phyloP scores from a whole-genome alignment of 2,888 invertebrate species.

The Hydrotaea diabolus region DNA sequence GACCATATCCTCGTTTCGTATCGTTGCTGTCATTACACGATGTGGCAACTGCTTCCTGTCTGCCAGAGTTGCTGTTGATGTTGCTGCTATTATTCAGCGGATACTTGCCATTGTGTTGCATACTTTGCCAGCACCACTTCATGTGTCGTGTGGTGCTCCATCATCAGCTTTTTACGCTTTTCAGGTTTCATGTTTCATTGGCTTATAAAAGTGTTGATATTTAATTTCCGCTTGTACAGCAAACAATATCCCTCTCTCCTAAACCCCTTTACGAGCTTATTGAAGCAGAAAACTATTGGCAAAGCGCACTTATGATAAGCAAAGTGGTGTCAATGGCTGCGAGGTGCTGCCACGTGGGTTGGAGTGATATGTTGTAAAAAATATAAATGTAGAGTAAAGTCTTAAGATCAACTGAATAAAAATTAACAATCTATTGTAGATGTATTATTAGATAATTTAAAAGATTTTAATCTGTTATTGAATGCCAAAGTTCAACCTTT shows the following conservation, averaged over 20 bases:
- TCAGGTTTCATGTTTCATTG: conserved; percentile 22
- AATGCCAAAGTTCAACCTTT: no score
- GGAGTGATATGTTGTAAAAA: no score
- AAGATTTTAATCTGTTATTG: no score
- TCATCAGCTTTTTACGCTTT: background rate
- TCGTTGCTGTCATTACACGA: background rate
- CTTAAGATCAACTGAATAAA: no score
- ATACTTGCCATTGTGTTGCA: background rate
- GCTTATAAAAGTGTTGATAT: conserved; percentile 42
- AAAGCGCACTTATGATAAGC: background rate
- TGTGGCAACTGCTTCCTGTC: background rate
- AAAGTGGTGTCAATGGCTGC: background rate
- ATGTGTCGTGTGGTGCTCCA: background rate
- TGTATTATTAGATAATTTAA: no score
- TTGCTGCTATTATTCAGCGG: background rate
- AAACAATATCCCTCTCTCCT: background rate
- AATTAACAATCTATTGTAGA: no score
- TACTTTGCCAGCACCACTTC: background rate
- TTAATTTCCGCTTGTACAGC: conserved; percentile 48
- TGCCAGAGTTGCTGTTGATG: background rate
- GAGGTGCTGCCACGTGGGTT: no score
- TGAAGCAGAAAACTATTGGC: background rate
- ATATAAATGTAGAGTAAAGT: no score
- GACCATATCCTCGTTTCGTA: background rate
- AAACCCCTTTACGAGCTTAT: background rate